Evolutionary conservation across 2,888 invertebrate species (phyloP), one percentile per base, ranked within the genome.

Genomic region (Sphaerophoria taeniata): DNA sequence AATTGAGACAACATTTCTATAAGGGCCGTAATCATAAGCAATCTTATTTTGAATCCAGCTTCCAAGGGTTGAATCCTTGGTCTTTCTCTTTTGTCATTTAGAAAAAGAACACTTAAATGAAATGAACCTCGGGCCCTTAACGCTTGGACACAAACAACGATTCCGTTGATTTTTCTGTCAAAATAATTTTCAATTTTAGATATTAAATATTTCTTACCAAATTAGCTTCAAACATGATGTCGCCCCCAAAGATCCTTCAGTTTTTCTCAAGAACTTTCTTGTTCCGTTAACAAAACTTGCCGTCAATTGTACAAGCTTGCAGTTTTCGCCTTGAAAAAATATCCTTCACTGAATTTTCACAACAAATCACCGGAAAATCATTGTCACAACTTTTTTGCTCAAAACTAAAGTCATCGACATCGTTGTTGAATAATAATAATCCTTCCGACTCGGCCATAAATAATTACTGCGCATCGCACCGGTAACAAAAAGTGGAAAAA

Each of bases 151-250:
- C 24, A 24, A 24, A 24, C 24, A 24, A 24, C 24, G 24, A 24
- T 24, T 24, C 24, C 24, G 24, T 24, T 24, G 24, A 24, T 39
- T 1, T 1, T 39, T 9, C 12, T 9, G 43, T 39, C 43, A 9
- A 43, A 43, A 9, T 7, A 16, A 49, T 16, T 49, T 16, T 16
- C 5, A 6, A 6, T 16, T 6, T 16, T 3, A 16, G 2, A 36
- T 2, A 24, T 36, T 2, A 33, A 36, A 67, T 14, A 34, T n/a
- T 34, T 45, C 83, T 84, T 70, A 84, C 83, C 83, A 84, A 36
- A 71, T 79, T 71, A 36, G 79, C 33, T 49, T 58, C 79, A 53
- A 56, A 79, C 83, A 84, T 84, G 67, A 60, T 60, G 14, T 67
- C 67, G 83, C 60, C 79, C 75, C 12, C 1, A 3, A 60, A 39